Evolutionary conservation across 2,888 invertebrate species (phyloP).

Genomic region (Abscondita cerata): DNA sequence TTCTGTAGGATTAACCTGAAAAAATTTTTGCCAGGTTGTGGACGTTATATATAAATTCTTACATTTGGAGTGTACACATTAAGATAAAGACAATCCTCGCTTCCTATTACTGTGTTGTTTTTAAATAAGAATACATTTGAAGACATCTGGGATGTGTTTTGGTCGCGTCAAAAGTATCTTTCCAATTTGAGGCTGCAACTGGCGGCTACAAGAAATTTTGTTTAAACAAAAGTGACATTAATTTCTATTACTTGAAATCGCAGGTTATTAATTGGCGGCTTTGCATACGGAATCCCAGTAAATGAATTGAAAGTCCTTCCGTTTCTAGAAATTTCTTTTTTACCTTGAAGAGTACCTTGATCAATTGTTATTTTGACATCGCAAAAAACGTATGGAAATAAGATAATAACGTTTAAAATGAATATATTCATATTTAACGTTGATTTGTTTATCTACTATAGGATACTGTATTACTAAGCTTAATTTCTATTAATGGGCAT

Average conservation of each 20-base stretch:
- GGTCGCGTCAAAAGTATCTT: slow-evolving; percentile 68
- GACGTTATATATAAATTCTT: not conserved
- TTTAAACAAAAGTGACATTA: too few species aligned
- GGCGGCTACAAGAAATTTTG: slow-evolving; percentile 63
- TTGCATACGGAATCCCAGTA: slow-evolving; percentile 22
- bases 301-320: slow-evolving; percentile 9
- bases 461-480: too few species aligned
- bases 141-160: slow-evolving; percentile 74
- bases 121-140: slow-evolving; percentile 61
- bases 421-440: too few species aligned
- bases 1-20: not conserved
- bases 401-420: too few species aligned
- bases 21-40: not conserved
- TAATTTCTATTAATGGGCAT: too few species aligned
- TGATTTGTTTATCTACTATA: too few species aligned
- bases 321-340: not conserved
- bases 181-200: slow-evolving; percentile 68
- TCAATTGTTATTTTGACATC: not conserved
- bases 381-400: too few species aligned
- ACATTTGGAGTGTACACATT: slow-evolving; percentile 72
- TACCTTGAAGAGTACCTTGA: slow-evolving; percentile 13
- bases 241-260: slow-evolving; percentile 17
- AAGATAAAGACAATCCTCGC: slow-evolving; percentile 84
- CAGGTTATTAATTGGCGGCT: slow-evolving; percentile 8
- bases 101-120: slow-evolving; percentile 63